Base-by-base conservation (phyloP, 2,797 vertebrate genomes). In the Poeciliopsis turneri region DNA sequence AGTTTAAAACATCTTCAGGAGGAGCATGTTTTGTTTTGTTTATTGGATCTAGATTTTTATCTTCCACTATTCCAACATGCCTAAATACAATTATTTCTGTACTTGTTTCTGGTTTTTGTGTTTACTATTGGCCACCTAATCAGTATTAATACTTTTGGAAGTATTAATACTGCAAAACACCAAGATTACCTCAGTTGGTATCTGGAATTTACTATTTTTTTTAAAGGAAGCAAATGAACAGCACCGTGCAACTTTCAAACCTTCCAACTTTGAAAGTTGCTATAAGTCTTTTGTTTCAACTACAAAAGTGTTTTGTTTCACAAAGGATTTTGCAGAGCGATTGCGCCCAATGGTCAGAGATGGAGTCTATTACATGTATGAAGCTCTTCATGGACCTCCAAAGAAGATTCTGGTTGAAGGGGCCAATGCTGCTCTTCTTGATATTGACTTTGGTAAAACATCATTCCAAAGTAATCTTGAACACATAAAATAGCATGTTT, bases 321-420 rank as follows among this genome's bases (percentile, higher is more conserved):
- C 82, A 16, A 82, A 99, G 98, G 97, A 96, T 7, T 99, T 97
- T 20, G 96, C 95, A 5, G 98, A 99, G 91, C 96, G 97, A 90
- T 96, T 99, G 93, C 93, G 97, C 75, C 98, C 98, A 33, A 98
- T 99, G 98, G 98, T 99, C 81, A 96, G 97, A 84, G 98, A 99
- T 2, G 98, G 98, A 0, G 97, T 99, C 9, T 98, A 99, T 89
- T 99, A 98, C 90, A 99, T 99, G 98, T 98, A 97, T 0, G 98
- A 99, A 90, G 97, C 97, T 2, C 96, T 99, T 80, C 98, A 99
- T 8, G 98, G 98, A 75, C 75, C 97, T 74, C 94, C 95, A 25
- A 99, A 99, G 96, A 99, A 97, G 85, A 98, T 99, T 82, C 95
- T 99, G 71, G 98, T 98, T 82, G 98, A 99, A 93, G 98, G 98